Evolutionary conservation across 2,113 vertebrate genomes (phyloP).

Genomic region (Cyphomyrus discorhynchus): DNA sequence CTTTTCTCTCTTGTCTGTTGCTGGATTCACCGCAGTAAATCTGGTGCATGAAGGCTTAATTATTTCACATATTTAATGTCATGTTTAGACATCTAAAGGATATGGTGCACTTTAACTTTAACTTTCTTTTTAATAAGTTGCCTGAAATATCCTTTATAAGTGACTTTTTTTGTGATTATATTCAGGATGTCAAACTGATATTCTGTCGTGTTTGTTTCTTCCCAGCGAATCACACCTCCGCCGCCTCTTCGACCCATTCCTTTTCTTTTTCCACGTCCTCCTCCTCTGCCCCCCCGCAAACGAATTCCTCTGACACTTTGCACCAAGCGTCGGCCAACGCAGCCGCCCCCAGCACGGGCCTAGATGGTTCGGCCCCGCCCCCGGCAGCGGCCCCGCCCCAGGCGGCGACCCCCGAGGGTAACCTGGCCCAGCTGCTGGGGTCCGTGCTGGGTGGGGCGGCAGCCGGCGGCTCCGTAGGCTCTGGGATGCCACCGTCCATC

Average conservation of each 20-base stretch:
- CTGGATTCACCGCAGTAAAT: neutral
- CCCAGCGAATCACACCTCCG: constrained; percentile 43
- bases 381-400: constrained; percentile 56
- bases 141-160: neutral
- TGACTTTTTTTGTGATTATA: neutral
- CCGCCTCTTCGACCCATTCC: constrained; percentile 38
- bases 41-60: neutral
- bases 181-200: neutral
- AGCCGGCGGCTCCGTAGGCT: constrained; percentile 41
- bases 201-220: neutral
- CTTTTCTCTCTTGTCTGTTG: neutral
- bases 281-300: constrained; percentile 38
- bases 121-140: neutral
- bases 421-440: constrained; percentile 66
- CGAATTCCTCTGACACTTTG: constrained; percentile 22
- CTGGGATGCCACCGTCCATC: constrained; percentile 64
- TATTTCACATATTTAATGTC: neutral
- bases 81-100: neutral
- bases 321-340: neutral
- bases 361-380: constrained; percentile 21
- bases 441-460: constrained; percentile 68
- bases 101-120: neutral
- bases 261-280: constrained; percentile 37
- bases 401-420: constrained; percentile 49
- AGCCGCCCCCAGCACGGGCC: constrained; percentile 17